Percentiles rank a stretch among this genome's conserved stretches.
Conservation (phyloP, 1,140 invertebrate species). For the Zelostemma sp. region DNA sequence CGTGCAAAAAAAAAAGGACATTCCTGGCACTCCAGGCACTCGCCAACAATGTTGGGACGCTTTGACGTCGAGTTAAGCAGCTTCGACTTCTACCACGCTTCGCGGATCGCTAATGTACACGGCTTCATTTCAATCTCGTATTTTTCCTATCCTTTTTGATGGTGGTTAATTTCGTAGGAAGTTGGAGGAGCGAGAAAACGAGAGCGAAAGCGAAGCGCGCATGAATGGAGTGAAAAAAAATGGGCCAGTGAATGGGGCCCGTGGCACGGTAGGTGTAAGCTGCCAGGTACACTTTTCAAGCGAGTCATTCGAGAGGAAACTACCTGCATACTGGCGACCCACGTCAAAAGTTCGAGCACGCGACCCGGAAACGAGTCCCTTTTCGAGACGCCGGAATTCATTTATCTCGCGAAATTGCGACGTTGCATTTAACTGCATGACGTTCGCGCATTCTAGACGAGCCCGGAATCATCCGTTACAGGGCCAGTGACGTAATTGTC, state of each 20-base stretch:
- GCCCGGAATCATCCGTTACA: constrained; percentile 65
- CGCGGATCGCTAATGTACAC: constrained; percentile 2
- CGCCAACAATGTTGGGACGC: constrained; percentile 60
- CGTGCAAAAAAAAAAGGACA: too few species aligned
- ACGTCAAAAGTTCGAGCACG: constrained; percentile 19
- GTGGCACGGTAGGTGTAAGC: constrained; percentile 49
- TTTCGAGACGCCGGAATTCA: neutral
- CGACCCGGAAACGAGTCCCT: neutral
- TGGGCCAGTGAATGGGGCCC: constrained; percentile 44
- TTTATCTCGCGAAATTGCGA: neutral
- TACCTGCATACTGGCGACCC: constrained; percentile 53
- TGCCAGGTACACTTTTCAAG: constrained; percentile 52
- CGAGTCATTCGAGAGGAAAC: constrained; percentile 56
- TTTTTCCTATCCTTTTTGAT: constrained; percentile 1
- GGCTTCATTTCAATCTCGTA: constrained; percentile 29
- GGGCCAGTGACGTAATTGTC: constrained; percentile 66
- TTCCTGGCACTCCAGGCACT: too few species aligned
- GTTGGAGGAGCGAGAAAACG: constrained; percentile 5
- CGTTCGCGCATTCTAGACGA: constrained; percentile 64
- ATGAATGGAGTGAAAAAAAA: constrained; percentile 55
- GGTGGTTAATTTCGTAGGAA: constrained; percentile 1
- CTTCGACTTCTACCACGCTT: constrained; percentile 15
- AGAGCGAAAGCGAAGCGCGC: constrained; percentile 25
- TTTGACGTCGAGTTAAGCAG: constrained; percentile 59
- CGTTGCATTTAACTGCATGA: constrained; percentile 54